A percentile compares a stretch with the other conserved stretches of the same genome.
Evolutionary conservation across 2,888 invertebrate genomes (phyloP).

Genomic region (Meiosimyza decipiens): DNA sequence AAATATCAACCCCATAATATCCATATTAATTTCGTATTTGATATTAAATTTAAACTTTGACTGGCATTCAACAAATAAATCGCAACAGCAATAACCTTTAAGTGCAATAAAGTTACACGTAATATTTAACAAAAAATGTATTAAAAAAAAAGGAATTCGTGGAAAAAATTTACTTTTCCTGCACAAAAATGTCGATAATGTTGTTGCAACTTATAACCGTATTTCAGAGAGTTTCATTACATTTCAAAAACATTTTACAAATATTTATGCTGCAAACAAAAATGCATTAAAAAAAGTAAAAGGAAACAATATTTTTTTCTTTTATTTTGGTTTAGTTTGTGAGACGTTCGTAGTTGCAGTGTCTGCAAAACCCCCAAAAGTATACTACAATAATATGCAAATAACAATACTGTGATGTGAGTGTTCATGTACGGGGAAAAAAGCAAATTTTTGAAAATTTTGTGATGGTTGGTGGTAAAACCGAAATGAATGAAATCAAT

Average conservation of each 20-base stretch:
- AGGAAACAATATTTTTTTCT: too few relatives aligned
- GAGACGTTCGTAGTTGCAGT: too few relatives aligned
- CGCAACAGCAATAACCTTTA: slow-evolving; percentile 2
- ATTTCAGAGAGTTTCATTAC: neutral
- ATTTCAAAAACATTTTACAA: slow-evolving; percentile 30
- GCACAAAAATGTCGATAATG: slow-evolving; percentile 26
- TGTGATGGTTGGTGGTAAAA: too few relatives aligned
- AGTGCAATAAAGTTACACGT: slow-evolving; percentile 15
- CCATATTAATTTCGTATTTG: neutral
- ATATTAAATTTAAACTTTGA: slow-evolving; percentile 7
- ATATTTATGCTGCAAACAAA: slow-evolving; percentile 27
- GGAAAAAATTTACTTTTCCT: neutral
- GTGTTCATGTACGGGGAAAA: too few relatives aligned
- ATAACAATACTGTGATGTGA: too few relatives aligned
- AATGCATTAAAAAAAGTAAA: neutral
- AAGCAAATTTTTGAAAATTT: too few relatives aligned
- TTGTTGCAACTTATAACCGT: too few relatives aligned
- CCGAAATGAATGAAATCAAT: too few relatives aligned
- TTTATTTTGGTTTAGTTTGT: too few relatives aligned
- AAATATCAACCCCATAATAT: too few relatives aligned
- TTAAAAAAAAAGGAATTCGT: neutral
- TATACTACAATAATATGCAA: too few relatives aligned
- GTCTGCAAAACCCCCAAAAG: too few relatives aligned
- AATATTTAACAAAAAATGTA: slow-evolving; percentile 12
- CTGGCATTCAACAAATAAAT: neutral